Evolutionary conservation across 2,797 vertebrate genomes (phyloP).

Genomic region (Myiotriccus ornatus): DNA sequence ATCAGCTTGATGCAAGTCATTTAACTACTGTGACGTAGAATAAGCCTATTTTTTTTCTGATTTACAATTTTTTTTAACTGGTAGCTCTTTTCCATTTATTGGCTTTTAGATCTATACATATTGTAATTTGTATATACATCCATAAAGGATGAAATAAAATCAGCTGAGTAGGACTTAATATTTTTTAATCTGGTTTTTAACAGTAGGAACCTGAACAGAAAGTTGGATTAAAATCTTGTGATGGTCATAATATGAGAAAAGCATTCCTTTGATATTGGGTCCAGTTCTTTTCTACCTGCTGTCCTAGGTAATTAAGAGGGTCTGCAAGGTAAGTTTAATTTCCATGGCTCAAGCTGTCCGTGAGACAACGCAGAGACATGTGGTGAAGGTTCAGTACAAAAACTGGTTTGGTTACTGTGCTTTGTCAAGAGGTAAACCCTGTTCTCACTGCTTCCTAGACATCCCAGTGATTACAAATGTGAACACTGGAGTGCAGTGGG

Average conservation of each 20-base stretch:
- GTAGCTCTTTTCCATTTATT: neutral
- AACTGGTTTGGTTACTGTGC: neutral
- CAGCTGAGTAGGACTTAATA: neutral
- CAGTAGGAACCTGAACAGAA: neutral
- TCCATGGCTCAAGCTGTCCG: neutral
- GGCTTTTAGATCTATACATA: neutral
- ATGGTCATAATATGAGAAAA: neutral
- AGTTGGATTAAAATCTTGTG: neutral
- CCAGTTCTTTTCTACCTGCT: neutral
- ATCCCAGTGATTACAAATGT: neutral
- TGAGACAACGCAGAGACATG: neutral
- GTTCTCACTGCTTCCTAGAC: neutral
- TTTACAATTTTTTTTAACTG: neutral
- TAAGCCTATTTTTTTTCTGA: neutral
- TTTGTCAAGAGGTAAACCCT: neutral
- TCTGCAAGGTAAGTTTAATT: neutral
- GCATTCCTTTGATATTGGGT: neutral
- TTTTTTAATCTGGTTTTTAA: neutral
- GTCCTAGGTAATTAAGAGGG: neutral
- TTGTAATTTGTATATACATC: neutral
- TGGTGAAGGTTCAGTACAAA: neutral
- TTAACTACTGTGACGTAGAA: neutral
- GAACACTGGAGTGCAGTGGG: fast-evolving
- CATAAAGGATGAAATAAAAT: conserved; percentile 15
- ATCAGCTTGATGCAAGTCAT: neutral